Evolutionary conservation across 2,888 invertebrate genomes (phyloP), one percentile per base, ranked within the genome.

Genomic region (Biston betularia): DNA sequence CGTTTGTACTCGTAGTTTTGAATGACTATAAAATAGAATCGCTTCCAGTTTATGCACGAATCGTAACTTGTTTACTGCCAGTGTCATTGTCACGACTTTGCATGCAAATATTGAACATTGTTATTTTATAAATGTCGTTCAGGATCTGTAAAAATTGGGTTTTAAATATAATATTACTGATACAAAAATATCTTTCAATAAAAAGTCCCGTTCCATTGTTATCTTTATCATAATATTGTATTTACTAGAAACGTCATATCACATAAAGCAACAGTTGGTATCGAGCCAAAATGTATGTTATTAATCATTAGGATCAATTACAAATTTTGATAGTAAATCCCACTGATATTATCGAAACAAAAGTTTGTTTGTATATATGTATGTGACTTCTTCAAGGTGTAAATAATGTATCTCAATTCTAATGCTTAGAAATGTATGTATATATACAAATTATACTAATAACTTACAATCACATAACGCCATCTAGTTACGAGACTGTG

Each of bases 11-110:
- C 44, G 59, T 59, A 59, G 46, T 42, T 55, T 34, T 34, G 48
- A 59, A 59, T 33, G 48, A 49, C 48, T 60, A 53, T 60, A 44
- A 35, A 59, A 61, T 50, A 65, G 56, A 56, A 49, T 59, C 34
- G 34, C 65, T 35, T 57, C 53, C 40, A 66, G 57, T 62, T 57
- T 62, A 57, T 62, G 55, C 40, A 54, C 49, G 54, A 12, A 54
- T 65, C 60, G 60, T 72, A 67, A 63, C 60, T 63, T 62, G 46
- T 63, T 63, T 70, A 55, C 54, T 63, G 52, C 56, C 48, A 70
- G 63, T 57, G 53, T 72, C 53, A 66, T 55, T 67, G 67, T 69
- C 73, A 72, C 72, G 71, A 73, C 67, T 66, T 60, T 57, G 58
- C 50, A 68, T 60, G 67, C 58, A 65, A 70, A 73, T 67, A 67